Base-by-base conservation (phyloP, 2,888 invertebrate species). In the Cephonodes hylas region DNA sequence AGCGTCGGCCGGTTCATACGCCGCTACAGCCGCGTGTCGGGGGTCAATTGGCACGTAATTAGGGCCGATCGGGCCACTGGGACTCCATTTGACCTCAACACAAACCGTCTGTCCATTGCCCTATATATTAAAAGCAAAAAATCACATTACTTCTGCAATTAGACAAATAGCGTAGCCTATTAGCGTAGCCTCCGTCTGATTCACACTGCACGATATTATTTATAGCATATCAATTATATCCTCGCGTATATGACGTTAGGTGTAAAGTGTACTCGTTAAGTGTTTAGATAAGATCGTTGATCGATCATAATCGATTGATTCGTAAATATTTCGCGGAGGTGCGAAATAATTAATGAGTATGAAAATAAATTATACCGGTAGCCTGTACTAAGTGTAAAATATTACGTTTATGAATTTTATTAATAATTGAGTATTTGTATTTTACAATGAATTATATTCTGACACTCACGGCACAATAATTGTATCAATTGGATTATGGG, bases 21-120 rank as follows among this genome's bases (percentile, higher is more conserved):
- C 27, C 27, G 27, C 53, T 27, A 18, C 31, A 27, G 48, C 38
- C 38, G 38, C 27, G 10, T 27, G 44, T 2, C 38, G 22, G 34
- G 34, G 71, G 69, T 76, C 76, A 77, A 78, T 74, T 78, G 78
- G 63, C 44, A 57, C 45, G 62, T 75, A 73, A 76, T 77, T 75
- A 70, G 62, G 38, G 70, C 69, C 69, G 70, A 72, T 60, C 63
- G 66, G 70, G 72, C 70, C 70, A 71, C 59, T 63, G 66, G 65
- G 66, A 31, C 73, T 27, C 53, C 57, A 56, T 25, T 56, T 61
- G 61, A 42, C 61, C 31, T 15, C 57, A 13, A 7, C 42, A 8
- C 18, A 46, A 59, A 48, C 18, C 34, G 38, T 7, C 38, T 15
- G 46, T 18, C 18, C 10, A 27, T 53, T 27, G 18, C 53, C 27